Conservation (phyloP, 53 echinoderm and acorn worm genomes). For the Holothuria leucospilota region DNA sequence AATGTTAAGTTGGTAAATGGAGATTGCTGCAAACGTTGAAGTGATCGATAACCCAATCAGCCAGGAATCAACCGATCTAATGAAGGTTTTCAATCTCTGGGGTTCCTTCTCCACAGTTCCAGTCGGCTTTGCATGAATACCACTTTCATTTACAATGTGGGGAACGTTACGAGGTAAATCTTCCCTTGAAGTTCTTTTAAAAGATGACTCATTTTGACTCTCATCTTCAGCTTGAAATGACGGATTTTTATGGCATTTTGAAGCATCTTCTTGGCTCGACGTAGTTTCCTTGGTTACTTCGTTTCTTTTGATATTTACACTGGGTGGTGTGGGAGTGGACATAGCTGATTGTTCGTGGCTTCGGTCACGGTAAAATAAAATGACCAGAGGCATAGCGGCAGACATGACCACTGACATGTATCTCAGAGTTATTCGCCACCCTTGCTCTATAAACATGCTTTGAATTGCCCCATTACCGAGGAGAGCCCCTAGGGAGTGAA, state of each 20-base stretch:
- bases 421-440: conserved; percentile 8
- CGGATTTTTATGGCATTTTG: neutral
- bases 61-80: conserved; percentile 5
- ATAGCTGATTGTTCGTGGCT: too few species aligned
- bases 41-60: neutral
- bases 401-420: neutral
- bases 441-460: neutral
- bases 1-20: conserved; percentile 10
- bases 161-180: too few species aligned
- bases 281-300: too few species aligned
- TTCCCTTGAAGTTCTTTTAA: too few species aligned
- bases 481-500: neutral
- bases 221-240: neutral
- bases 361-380: neutral
- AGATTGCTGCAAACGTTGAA: neutral
- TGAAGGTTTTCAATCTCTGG: neutral
- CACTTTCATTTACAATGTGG: too few species aligned
- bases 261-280: too few species aligned
- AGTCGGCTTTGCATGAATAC: too few species aligned
- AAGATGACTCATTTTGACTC: too few species aligned
- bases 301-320: too few species aligned
- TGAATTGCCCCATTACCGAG: conserved; percentile 9
- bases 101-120: neutral
- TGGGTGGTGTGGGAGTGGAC: too few species aligned
- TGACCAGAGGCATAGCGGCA: neutral